These are phyloP conservation scores for Neuroscelio doddi DNA, from an alignment of 2,888 invertebrate species.

Conservation along the genomic window DNA sequence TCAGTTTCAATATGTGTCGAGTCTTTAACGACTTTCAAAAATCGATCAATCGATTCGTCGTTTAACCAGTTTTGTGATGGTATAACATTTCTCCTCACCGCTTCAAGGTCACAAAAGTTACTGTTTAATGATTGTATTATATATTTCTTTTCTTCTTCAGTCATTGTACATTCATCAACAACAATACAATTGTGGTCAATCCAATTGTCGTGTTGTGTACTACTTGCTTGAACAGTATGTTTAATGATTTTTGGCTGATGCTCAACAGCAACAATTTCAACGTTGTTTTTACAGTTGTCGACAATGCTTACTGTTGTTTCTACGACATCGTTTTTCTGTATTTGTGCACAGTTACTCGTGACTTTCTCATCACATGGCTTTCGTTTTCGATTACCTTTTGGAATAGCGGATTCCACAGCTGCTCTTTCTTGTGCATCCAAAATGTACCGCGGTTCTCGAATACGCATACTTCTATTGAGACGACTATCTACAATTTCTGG, in stretches of 20 bases:
- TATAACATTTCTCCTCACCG: too few relatives aligned
- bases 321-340: background rate
- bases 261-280: too few relatives aligned
- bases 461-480: constrained; percentile 23
- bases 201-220: too few relatives aligned
- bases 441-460: constrained; percentile 33
- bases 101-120: too few relatives aligned
- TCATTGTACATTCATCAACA: too few relatives aligned
- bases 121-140: too few relatives aligned
- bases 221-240: too few relatives aligned
- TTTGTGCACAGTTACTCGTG: background rate
- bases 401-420: constrained; percentile 6
- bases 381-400: background rate
- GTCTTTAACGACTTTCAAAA: background rate
- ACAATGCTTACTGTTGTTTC: background rate
- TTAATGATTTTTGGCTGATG: too few relatives aligned
- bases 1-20: background rate
- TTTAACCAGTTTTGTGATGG: too few relatives aligned
- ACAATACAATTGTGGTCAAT: too few relatives aligned
- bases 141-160: too few relatives aligned
- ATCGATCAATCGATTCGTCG: background rate
- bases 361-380: background rate
- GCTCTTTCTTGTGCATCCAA: background rate
- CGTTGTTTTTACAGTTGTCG: background rate
- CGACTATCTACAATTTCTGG: constrained; percentile 48